Percentiles rank a stretch among this genome's conserved stretches.
Conservation (phyloP, 2,888 invertebrate genomes). For the Drosophila eohydei region DNA sequence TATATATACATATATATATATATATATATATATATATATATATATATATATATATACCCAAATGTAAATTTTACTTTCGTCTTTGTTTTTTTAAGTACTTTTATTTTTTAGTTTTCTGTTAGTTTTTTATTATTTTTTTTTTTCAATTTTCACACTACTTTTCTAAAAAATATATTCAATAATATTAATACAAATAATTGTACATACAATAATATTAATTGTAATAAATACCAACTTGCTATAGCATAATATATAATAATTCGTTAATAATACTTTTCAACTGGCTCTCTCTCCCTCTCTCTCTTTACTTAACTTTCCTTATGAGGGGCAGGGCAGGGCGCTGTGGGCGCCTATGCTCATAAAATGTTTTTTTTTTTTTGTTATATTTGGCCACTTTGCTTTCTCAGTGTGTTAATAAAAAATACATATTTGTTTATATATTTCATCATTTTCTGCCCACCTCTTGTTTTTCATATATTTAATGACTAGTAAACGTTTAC, state of each 20-base stretch:
- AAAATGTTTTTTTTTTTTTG: slow-evolving; percentile 18
- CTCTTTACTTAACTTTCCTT: slow-evolving; percentile 6
- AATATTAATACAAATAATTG: slow-evolving; percentile 73
- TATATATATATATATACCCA: slow-evolving; percentile 15
- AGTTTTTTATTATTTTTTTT: slow-evolving; percentile 4
- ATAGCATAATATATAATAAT: slow-evolving; percentile 70
- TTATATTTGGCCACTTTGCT: slow-evolving; percentile 47
- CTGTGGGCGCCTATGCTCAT: slow-evolving; percentile 19
- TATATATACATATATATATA: too few species aligned
- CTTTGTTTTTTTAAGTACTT: slow-evolving; percentile 20
- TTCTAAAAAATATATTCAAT: slow-evolving; percentile 79
- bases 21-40: slow-evolving; percentile 4
- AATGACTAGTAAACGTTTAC: slow-evolving; percentile 77
- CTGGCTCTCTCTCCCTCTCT: slow-evolving; percentile 39
- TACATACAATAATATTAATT: slow-evolving; percentile 74
- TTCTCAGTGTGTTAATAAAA: slow-evolving; percentile 66
- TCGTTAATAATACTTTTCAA: slow-evolving; percentile 77
- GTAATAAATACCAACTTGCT: slow-evolving; percentile 81
- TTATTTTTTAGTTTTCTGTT: slow-evolving; percentile 32
- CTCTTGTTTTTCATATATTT: slow-evolving; percentile 49
- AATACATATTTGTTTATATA: slow-evolving; percentile 60
- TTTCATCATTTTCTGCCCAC: slow-evolving; percentile 22
- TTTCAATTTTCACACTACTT: slow-evolving; percentile 63
- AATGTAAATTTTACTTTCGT: slow-evolving; percentile 13
- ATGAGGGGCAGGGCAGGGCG: slow-evolving; percentile 1